These are phyloP conservation scores for Erpobdella octoculata DNA, from an alignment of 2,888 invertebrate genomes.

Conservation along the genomic window DNA sequence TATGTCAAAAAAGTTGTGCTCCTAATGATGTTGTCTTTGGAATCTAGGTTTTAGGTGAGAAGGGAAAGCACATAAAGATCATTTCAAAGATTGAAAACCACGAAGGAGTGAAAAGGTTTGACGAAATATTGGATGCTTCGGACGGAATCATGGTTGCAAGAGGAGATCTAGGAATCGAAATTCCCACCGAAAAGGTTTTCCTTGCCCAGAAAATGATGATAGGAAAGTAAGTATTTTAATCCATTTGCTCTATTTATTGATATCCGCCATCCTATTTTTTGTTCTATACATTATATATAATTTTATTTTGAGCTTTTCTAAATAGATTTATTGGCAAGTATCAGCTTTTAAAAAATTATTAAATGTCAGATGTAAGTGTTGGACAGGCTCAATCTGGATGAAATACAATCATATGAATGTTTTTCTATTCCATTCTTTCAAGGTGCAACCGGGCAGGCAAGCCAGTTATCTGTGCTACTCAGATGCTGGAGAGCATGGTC, in stretches of 20 bases:
- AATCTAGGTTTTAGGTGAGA: constrained; percentile 61
- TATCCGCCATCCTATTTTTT: not conserved
- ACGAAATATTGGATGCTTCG: constrained; percentile 81
- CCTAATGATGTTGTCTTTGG: not conserved
- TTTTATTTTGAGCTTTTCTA: not conserved
- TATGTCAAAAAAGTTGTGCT: too few species aligned
- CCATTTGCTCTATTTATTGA: not conserved
- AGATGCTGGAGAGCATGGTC: constrained; percentile 98
- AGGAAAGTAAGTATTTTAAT: constrained; percentile 58
- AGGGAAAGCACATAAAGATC: constrained; percentile 83
- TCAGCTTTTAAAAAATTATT: not conserved
- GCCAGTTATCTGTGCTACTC: constrained; percentile 91
- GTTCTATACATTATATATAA: not conserved
- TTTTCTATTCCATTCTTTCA: too few species aligned
- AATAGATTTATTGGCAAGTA: not conserved
- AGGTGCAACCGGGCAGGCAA: constrained; percentile 86
- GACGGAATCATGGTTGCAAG: constrained; percentile 98
- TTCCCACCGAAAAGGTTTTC: constrained; percentile 79
- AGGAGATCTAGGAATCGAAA: constrained; percentile 94
- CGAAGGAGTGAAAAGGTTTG: constrained; percentile 70
- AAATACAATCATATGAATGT: too few species aligned
- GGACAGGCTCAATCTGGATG: too few species aligned
- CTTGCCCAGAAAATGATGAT: constrained; percentile 96
- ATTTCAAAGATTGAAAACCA: constrained; percentile 99
- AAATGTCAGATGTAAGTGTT: too few species aligned